Evolutionary conservation across 2,797 vertebrate genomes (phyloP).

Genomic region (Spea hammondii): DNA sequence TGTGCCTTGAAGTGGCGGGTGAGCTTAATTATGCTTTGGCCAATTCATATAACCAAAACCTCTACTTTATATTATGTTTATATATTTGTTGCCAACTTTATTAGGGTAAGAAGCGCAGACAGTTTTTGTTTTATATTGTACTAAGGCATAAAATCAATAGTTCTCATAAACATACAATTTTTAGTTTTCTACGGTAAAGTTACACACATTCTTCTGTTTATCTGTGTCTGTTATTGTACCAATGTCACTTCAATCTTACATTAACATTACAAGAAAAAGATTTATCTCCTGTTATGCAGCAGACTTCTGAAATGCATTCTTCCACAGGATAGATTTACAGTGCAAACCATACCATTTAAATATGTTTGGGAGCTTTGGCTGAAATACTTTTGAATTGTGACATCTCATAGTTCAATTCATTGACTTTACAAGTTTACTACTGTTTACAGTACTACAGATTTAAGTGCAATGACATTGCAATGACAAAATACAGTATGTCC

Average conservation of each 20-base stretch:
- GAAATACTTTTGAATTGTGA: constrained; percentile 19
- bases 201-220: background rate
- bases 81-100: too few relatives aligned
- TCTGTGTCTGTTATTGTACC: background rate
- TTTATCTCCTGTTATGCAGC: too few relatives aligned
- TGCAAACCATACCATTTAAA: constrained; percentile 20
- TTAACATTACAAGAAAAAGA: background rate
- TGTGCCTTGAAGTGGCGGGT: too few relatives aligned
- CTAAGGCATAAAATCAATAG: too few relatives aligned
- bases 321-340: constrained; percentile 1
- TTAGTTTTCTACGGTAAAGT: background rate
- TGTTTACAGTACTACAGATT: constrained; percentile 45
- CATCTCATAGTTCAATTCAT: constrained; percentile 35
- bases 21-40: too few relatives aligned
- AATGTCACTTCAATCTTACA: background rate
- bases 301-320: constrained; percentile 1
- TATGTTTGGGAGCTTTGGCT: constrained; percentile 21
- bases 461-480: constrained; percentile 32
- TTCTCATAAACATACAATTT: background rate
- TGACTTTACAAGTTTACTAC: constrained; percentile 39
- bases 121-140: too few relatives aligned
- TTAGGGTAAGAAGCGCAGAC: too few relatives aligned
- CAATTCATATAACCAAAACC: too few relatives aligned
- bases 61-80: too few relatives aligned
- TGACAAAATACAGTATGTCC: constrained; percentile 47